These are phyloP conservation scores for Esox masquinongy DNA, from an alignment of 2,797 vertebrate species.

Conservation along the genomic window DNA sequence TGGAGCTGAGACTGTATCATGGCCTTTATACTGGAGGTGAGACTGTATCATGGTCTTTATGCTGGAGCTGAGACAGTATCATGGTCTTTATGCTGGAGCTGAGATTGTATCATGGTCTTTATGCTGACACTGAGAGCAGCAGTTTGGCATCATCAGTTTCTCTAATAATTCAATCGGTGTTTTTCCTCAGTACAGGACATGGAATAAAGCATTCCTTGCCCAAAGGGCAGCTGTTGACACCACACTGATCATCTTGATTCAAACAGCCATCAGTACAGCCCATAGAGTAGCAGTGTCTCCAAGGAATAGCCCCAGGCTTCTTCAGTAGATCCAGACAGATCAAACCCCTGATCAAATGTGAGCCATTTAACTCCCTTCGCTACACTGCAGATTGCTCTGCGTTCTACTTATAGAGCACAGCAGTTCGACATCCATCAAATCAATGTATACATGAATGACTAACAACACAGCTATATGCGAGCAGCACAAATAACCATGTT, in stretches of 20 bases:
- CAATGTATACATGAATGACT: constrained; percentile 33
- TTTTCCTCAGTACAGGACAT: background rate
- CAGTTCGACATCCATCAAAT: background rate
- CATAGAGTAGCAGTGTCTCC: background rate
- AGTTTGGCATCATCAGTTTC: background rate
- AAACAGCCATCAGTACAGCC: background rate
- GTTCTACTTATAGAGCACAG: background rate
- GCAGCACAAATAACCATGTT: constrained; percentile 50
- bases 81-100: background rate
- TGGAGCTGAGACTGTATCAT: too few relatives aligned
- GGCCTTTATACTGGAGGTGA: too few relatives aligned
- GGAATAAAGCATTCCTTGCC: background rate
- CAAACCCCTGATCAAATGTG: background rate
- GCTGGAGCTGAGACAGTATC: too few relatives aligned
- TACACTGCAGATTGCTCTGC: background rate
- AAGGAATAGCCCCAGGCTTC: background rate
- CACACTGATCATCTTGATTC: background rate
- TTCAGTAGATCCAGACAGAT: background rate
- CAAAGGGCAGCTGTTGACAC: background rate
- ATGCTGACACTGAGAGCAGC: background rate
- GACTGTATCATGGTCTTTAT: too few relatives aligned
- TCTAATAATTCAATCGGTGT: background rate
- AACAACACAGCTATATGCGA: constrained; percentile 43
- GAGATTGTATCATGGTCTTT: background rate
- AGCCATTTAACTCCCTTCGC: background rate